Base-by-base conservation (phyloP, 1,140 invertebrate genomes). In the Melipona quadrifasciata region DNA sequence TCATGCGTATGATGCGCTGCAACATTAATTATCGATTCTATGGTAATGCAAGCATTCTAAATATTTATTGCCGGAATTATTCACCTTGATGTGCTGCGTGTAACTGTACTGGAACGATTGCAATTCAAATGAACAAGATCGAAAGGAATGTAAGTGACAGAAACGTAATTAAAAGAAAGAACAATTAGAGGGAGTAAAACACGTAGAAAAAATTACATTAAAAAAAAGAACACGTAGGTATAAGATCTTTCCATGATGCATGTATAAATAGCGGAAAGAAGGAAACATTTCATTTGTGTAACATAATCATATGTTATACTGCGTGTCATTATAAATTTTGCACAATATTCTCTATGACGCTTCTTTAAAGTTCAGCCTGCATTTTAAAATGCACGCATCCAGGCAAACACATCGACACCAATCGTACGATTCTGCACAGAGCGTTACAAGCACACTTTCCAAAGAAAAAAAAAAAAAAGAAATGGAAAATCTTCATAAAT, bases 1-100 rank as follows among this genome's bases (percentile, higher is more conserved):
- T 84, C 83, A 84, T 84, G 83, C 83, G 68, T 74, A 51, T 80
- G 78, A 64, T 74, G 77, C 71, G 70, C 51, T 83, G 53, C 76
- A 53, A 78, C 65, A 61, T 70, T 71, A 61, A 84, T 64, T 80
- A 65, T 73, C n/a, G 58, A 74, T 80, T 73, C 39, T 55, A 67
- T 67, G 51, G 53, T 76, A 31, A 76, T 76, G 77, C 58, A 80
- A 57, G 47, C 76, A 58, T 55, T 80, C 24, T 72, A 80, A 73
- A 67, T 71, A 58, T 78, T 78, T 78, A 70, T 58, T 67, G 24
- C 14, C 31, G 34, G 73, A 19, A 68, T 82, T 57, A 51, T 64
- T 61, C n/a, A 51, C 34, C 51, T 77, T 77, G 61, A 77, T 21
- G 64, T 61, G 74, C 70, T 27, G 19, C 21, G 31, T 31, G 73